Conservation (phyloP, 2,113 vertebrate genomes). For the Ranitomeya imitator region DNA sequence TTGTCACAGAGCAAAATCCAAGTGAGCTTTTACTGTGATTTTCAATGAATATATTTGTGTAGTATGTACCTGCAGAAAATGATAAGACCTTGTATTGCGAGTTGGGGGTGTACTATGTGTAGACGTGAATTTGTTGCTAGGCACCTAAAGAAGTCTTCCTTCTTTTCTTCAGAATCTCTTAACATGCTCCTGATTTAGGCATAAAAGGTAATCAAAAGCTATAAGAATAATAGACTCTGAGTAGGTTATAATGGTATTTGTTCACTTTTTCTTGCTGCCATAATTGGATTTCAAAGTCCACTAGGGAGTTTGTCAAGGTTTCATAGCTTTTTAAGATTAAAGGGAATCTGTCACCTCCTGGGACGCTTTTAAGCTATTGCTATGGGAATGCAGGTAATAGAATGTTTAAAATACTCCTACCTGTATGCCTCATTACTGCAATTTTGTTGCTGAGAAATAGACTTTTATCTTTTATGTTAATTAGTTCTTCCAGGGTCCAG, state of each 20-base stretch:
- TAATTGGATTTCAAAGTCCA: background rate
- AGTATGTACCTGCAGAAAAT: background rate
- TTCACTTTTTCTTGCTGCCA: background rate
- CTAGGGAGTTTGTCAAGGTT: too few relatives aligned
- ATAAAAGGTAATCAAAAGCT: background rate
- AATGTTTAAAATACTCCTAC: too few relatives aligned
- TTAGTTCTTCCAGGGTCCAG: too few relatives aligned
- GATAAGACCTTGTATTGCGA: background rate
- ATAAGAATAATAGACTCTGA: background rate
- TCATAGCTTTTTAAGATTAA: too few relatives aligned
- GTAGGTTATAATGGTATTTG: background rate
- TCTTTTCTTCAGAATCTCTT: background rate
- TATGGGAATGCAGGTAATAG: too few relatives aligned
- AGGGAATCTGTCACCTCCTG: too few relatives aligned
- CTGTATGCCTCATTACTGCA: too few relatives aligned
- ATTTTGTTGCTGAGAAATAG: too few relatives aligned
- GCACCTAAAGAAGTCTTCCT: background rate
- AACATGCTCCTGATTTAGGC: background rate
- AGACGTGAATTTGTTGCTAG: background rate
- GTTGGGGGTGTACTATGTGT: background rate
- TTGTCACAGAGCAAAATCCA: background rate
- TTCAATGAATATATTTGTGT: conserved; percentile 10
- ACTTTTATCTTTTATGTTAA: too few relatives aligned
- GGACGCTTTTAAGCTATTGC: too few relatives aligned
- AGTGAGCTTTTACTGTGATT: background rate